These are phyloP conservation scores for Ophioderma brevispina DNA, from an alignment of 35 echinoderm and acorn worm genomes.

Conservation along the genomic window DNA sequence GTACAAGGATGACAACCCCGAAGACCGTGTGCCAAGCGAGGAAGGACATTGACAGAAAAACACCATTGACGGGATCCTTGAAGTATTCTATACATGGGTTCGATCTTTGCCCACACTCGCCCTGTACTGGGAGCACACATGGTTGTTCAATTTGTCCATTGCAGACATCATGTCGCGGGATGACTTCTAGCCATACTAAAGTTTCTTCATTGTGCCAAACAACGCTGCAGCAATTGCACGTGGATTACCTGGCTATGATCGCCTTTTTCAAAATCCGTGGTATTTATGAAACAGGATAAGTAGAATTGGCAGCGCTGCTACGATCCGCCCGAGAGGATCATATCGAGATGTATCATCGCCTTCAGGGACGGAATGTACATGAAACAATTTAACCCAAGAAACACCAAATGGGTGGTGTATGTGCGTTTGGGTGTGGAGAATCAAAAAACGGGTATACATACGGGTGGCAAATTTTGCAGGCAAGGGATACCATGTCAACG, in stretches of 20 bases:
- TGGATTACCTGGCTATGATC: too few relatives aligned
- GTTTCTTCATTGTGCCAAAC: background rate
- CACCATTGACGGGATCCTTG: background rate
- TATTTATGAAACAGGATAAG: background rate
- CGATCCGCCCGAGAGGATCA: too few relatives aligned
- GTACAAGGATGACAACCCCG: too few relatives aligned
- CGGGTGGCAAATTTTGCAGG: background rate
- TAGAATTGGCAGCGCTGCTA: too few relatives aligned
- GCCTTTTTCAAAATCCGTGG: background rate
- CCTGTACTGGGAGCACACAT: background rate
- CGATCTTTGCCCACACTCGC: background rate
- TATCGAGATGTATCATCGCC: too few relatives aligned
- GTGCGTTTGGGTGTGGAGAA: background rate
- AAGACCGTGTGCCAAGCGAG: too few relatives aligned
- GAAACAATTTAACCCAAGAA: background rate
- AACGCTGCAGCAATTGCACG: background rate
- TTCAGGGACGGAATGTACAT: background rate
- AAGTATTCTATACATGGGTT: background rate
- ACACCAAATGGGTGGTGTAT: background rate
- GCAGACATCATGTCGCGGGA: background rate
- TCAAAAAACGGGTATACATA: background rate
- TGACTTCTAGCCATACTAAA: background rate
- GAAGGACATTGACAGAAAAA: background rate
- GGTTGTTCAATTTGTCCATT: background rate
- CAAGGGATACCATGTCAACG: too few relatives aligned